Evolutionary conservation across 1,140 invertebrate species (phyloP).

Genomic region (Campoletis sonorensis): DNA sequence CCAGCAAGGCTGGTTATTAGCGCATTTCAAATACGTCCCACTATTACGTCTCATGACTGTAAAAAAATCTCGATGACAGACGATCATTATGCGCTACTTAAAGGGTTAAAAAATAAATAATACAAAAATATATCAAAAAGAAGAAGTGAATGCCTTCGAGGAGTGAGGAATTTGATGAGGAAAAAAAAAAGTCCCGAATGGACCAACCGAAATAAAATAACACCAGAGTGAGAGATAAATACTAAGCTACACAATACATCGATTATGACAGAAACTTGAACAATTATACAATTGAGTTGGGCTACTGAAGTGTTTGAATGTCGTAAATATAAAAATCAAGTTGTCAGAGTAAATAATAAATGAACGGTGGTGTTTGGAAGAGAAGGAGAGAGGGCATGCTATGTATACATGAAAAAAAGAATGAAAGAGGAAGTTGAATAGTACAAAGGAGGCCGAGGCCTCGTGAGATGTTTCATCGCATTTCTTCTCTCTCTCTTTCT

Average conservation of each 20-base stretch:
- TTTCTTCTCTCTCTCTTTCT: not conserved
- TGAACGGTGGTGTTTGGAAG: not conserved
- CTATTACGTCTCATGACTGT: constrained; percentile 39
- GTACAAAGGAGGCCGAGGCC: constrained; percentile 17
- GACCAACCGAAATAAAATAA: not conserved
- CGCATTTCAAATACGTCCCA: constrained; percentile 38
- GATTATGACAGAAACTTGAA: not conserved
- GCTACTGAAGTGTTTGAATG: not conserved
- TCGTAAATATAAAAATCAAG: not conserved
- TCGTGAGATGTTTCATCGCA: constrained; percentile 10
- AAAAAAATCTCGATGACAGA: constrained; percentile 35
- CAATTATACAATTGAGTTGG: not conserved
- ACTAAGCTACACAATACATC: not conserved
- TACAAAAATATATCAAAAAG: not conserved
- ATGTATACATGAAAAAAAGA: constrained; percentile 13
- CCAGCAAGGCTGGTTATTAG: constrained; percentile 39
- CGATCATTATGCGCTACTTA: constrained; percentile 18
- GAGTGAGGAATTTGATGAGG: not conserved
- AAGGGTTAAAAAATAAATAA: not conserved
- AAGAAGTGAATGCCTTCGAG: not conserved
- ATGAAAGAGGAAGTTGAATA: constrained; percentile 9
- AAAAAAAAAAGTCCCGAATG: not conserved
- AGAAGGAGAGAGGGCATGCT: not conserved
- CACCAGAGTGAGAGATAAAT: no score
- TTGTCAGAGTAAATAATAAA: not conserved